A percentile compares a stretch with the other conserved stretches of the same genome.
These are phyloP conservation scores for Eulithis prunata DNA, from an alignment of 2,888 invertebrate genomes.

Conservation along the genomic window DNA sequence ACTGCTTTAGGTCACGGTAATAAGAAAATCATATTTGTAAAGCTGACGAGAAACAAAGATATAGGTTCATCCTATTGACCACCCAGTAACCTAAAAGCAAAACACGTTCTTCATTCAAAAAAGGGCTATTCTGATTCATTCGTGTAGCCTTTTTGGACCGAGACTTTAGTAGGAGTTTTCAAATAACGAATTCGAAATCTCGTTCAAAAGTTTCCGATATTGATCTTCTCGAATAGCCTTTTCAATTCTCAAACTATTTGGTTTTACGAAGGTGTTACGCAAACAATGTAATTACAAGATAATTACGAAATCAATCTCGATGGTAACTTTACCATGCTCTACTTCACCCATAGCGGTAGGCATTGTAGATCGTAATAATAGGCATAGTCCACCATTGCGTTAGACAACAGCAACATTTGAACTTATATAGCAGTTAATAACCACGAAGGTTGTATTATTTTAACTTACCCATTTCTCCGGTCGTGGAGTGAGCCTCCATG, in stretches of 20 bases:
- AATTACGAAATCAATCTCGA: slow-evolving; percentile 19
- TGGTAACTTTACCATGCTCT: slow-evolving; percentile 25
- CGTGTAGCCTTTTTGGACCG: too few relatives aligned
- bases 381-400: slow-evolving; percentile 3
- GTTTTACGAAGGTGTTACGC: slow-evolving; percentile 11
- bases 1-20: slow-evolving; percentile 2
- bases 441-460: not conserved
- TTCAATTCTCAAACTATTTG: not conserved
- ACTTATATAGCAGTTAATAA: too few relatives aligned
- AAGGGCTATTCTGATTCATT: too few relatives aligned
- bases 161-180: too few relatives aligned
- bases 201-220: too few relatives aligned
- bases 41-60: not conserved
- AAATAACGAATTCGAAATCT: too few relatives aligned
- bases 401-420: not conserved
- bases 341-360: slow-evolving; percentile 14
- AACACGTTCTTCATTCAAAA: too few relatives aligned
- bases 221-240: too few relatives aligned
- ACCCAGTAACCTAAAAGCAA: too few relatives aligned
- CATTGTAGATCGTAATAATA: slow-evolving; percentile 8
- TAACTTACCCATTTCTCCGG: slow-evolving; percentile 81
- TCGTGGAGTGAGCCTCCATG: slow-evolving; percentile 85
- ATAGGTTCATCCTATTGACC: too few relatives aligned
- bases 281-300: slow-evolving; percentile 17
- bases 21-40: not conserved